Evolutionary conservation across 2,888 invertebrate species (phyloP).

Genomic region (Molanna angustata): DNA sequence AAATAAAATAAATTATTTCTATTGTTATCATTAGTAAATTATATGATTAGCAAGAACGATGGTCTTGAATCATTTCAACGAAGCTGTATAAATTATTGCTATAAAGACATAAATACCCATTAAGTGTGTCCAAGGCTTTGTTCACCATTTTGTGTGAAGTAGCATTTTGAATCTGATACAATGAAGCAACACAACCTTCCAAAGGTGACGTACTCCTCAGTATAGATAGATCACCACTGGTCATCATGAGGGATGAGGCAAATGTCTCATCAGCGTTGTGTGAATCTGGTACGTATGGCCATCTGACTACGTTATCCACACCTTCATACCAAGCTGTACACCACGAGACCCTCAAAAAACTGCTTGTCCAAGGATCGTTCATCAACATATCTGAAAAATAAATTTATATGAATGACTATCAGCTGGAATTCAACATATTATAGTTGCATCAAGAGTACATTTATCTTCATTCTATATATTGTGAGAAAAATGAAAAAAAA

Average conservation of each 20-base stretch:
- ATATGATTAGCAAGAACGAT: too few species aligned
- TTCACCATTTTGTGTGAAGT: slow-evolving; percentile 58
- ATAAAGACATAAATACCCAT: slow-evolving; percentile 55
- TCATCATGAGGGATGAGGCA: slow-evolving; percentile 38
- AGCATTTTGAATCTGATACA: slow-evolving; percentile 62
- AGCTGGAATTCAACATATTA: neutral
- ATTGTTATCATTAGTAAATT: too few species aligned
- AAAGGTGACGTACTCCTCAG: slow-evolving; percentile 54
- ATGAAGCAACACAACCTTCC: slow-evolving; percentile 51
- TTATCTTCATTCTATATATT: neutral
- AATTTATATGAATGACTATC: too few species aligned
- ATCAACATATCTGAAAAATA: slow-evolving; percentile 35
- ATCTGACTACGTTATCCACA: slow-evolving; percentile 39
- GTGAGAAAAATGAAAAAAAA: too few species aligned
- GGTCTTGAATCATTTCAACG: too few species aligned
- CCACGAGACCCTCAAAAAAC: slow-evolving; percentile 46
- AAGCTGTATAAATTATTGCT: too few species aligned
- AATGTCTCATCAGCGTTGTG: slow-evolving; percentile 35
- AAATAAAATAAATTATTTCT: too few species aligned
- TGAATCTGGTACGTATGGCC: slow-evolving; percentile 35
- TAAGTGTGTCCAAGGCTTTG: slow-evolving; percentile 54
- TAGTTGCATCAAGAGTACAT: too few species aligned
- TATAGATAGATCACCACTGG: slow-evolving; percentile 46
- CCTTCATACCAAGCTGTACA: slow-evolving; percentile 44
- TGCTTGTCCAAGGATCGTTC: slow-evolving; percentile 40